Percentiles rank a stretch among this genome's conserved stretches.
phyloP scores from a whole-genome alignment of 1,140 invertebrate species.

The Calliopsis andreniformis region DNA sequence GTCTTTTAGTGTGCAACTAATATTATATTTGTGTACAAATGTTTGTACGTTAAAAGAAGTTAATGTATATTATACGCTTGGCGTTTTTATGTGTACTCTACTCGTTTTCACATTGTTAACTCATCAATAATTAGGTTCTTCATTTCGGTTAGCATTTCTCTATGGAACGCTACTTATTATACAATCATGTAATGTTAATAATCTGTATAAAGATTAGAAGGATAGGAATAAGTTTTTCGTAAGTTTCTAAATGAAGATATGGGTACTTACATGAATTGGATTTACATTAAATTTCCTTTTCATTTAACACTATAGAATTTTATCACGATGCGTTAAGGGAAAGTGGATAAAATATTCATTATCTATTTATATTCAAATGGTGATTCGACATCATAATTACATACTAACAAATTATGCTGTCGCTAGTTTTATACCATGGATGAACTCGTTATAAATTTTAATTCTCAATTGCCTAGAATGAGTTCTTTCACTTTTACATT shows the following conservation, averaged over 20 bases:
- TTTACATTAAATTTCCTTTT: background rate
- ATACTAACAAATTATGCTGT: background rate
- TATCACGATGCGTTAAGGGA: background rate
- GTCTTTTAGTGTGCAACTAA: background rate
- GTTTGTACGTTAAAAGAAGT: too few relatives aligned
- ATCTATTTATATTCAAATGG: background rate
- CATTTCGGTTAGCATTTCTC: background rate
- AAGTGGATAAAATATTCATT: constrained; percentile 1
- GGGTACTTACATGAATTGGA: background rate
- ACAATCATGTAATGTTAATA: background rate
- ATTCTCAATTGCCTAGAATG: background rate
- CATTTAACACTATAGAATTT: background rate
- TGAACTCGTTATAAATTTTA: background rate
- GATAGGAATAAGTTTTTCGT: background rate
- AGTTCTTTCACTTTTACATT: background rate
- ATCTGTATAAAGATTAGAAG: background rate
- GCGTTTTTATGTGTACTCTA: too few relatives aligned
- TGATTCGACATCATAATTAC: background rate
- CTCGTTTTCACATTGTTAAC: background rate
- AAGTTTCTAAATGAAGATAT: background rate
- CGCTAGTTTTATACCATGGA: too few relatives aligned
- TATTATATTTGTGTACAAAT: background rate
- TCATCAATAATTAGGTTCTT: background rate
- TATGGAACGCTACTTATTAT: background rate
- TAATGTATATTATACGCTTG: too few relatives aligned